Conservation (phyloP, 2,888 invertebrate species). For the Drosophila dives region DNA sequence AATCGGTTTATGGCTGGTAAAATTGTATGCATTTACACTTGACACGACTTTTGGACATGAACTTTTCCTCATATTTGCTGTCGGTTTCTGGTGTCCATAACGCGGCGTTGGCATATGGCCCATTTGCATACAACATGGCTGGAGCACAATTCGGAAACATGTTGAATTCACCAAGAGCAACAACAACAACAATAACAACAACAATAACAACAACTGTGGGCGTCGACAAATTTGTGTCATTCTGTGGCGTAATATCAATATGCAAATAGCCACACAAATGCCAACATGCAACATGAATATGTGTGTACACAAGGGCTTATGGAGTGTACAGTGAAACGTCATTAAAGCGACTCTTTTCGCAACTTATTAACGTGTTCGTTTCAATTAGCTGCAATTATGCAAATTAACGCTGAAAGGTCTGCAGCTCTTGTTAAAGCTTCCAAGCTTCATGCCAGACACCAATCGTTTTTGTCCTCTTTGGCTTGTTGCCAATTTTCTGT, state of each 20-base stretch:
- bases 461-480: constrained; percentile 12
- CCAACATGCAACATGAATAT: background rate
- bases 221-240: constrained; percentile 25
- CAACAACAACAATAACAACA: background rate
- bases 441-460: constrained; percentile 11
- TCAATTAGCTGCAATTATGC: constrained; percentile 63
- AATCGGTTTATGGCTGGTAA: constrained; percentile 71
- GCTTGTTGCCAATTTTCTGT: constrained; percentile 8
- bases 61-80: constrained; percentile 29
- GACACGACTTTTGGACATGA: constrained; percentile 59
- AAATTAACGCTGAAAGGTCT: constrained; percentile 36
- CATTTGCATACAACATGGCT: constrained; percentile 47
- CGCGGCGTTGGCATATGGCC: constrained; percentile 29
- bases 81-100: constrained; percentile 10
- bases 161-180: constrained; percentile 11
- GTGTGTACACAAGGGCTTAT: background rate
- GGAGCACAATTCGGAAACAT: constrained; percentile 18
- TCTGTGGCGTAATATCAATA: constrained; percentile 29
- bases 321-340: constrained; percentile 7
- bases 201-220: background rate
- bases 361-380: constrained; percentile 54
- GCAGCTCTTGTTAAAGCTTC: constrained; percentile 16
- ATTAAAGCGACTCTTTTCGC: constrained; percentile 9
- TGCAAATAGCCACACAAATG: constrained; percentile 26
- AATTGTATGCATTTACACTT: constrained; percentile 56